Evolutionary conservation across 2,888 invertebrate species (phyloP), one percentile per base, ranked within the genome.

Genomic region (Cosmia trapezina): DNA sequence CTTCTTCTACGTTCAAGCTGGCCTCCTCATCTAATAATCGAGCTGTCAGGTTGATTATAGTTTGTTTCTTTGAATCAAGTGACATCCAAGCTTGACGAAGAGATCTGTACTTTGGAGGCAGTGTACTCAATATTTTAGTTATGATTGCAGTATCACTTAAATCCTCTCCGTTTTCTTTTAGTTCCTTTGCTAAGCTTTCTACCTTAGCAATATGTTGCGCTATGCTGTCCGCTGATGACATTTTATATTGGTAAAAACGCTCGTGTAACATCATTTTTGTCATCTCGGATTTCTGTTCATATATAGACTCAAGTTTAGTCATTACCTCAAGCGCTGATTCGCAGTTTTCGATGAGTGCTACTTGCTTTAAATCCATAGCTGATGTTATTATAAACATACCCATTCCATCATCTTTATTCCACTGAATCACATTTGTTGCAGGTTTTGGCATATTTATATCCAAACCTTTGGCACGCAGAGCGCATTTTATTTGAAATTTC

Each of bases 271-370:
- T 37, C 47, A 59, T 60, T 19, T 41, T 60, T 2, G 11, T 49
- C 22, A 45, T n/a, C n/a, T n/a, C n/a, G n/a, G n/a, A n/a, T 19
- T 68, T 68, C 14, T 68, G 61, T 28, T 60, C 51, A 28, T 68
- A 68, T 2, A 67, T 67, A 1, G 49, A 59, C 12, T 68, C 59
- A 5, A 28, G n/a, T 7, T 68, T 49, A 4, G 12, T 37, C 49
- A 68, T 59, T 37, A 59, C 41, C 11, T 51, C 51, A 0, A 47
- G 22, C 3, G 68, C 53, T 4, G 51, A 14, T 53, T 43, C 54
- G 2, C 62, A 45, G 4, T 54, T 69, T 28, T 69, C 62, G 1
- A 69, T 61, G 8, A 53, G 43, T 33, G 68, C 45, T 17, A 60
- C 41, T 60, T 60, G 60, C 2, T 68, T 68, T 1, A 59, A 17